A percentile compares a stretch with the other conserved stretches of the same genome.
Evolutionary conservation across 2,888 invertebrate species (phyloP).

Genomic region (Ornithoptera alexandrae): DNA sequence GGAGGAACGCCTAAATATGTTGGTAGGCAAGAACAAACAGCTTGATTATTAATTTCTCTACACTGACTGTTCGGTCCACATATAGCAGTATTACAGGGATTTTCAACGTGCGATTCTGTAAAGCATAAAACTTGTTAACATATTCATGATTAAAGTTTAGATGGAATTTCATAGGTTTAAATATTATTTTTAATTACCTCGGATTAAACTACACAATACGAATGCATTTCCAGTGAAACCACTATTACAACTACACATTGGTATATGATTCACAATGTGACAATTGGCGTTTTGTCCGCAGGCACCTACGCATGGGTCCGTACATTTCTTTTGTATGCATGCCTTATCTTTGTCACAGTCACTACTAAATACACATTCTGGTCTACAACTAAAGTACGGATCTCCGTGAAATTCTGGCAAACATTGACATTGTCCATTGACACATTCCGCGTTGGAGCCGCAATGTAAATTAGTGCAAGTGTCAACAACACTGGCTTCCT

Average conservation of each 20-base stretch:
- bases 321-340: slow-evolving; percentile 87
- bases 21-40: slow-evolving; percentile 87
- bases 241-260: slow-evolving; percentile 83
- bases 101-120: slow-evolving; percentile 52
- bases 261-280: slow-evolving; percentile 83
- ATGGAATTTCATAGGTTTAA: background rate
- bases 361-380: slow-evolving; percentile 88
- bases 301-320: slow-evolving; percentile 86
- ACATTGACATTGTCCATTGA: slow-evolving; percentile 85
- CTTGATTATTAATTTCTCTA: slow-evolving; percentile 81
- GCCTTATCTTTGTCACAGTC: slow-evolving; percentile 85
- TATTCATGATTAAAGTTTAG: background rate
- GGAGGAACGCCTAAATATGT: slow-evolving; percentile 86
- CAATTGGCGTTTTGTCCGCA: slow-evolving; percentile 83
- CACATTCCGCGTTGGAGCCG: slow-evolving; percentile 83
- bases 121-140: slow-evolving; percentile 16
- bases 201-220: slow-evolving; percentile 71
- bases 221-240: slow-evolving; percentile 82
- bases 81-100: slow-evolving; percentile 85
- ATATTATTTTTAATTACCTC: slow-evolving; percentile 67
- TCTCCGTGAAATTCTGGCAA: slow-evolving; percentile 86
- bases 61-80: slow-evolving; percentile 88
- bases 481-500: slow-evolving; percentile 67
- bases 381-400: slow-evolving; percentile 86
- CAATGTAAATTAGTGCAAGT: slow-evolving; percentile 87